Conservation (phyloP, 2,113 vertebrate genomes). For the Origma solitaria region DNA sequence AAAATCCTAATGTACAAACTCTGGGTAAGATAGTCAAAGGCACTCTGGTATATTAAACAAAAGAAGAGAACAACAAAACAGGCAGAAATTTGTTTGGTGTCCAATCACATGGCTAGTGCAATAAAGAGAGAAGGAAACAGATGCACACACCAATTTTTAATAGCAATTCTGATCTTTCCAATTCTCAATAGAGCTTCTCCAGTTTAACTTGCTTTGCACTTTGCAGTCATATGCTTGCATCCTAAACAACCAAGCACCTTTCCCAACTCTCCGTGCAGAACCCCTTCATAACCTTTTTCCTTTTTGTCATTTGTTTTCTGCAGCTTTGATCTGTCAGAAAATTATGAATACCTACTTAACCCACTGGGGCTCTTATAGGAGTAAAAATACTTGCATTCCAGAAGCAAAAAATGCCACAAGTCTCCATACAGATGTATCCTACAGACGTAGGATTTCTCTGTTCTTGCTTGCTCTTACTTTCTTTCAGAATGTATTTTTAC, state of each 20-base stretch:
- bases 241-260: not conserved
- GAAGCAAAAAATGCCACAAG: not conserved
- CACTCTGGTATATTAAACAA: not conserved
- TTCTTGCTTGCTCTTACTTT: not conserved
- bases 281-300: not conserved
- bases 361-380: not conserved
- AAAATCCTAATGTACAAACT: conserved; percentile 15
- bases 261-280: not conserved
- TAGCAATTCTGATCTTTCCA: not conserved
- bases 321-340: not conserved
- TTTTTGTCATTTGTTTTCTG: not conserved
- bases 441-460: not conserved
- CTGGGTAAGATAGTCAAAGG: not conserved
- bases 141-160: not conserved
- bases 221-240: not conserved
- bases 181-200: not conserved
- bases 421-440: not conserved
- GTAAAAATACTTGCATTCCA: not conserved
- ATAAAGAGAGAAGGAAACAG: conserved; percentile 17
- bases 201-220: not conserved
- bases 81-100: not conserved
- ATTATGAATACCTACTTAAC: not conserved
- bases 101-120: not conserved
- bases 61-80: not conserved
- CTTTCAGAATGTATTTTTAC: not conserved